Conservation (phyloP, 2,888 invertebrate species). For the Torymus texanus region DNA sequence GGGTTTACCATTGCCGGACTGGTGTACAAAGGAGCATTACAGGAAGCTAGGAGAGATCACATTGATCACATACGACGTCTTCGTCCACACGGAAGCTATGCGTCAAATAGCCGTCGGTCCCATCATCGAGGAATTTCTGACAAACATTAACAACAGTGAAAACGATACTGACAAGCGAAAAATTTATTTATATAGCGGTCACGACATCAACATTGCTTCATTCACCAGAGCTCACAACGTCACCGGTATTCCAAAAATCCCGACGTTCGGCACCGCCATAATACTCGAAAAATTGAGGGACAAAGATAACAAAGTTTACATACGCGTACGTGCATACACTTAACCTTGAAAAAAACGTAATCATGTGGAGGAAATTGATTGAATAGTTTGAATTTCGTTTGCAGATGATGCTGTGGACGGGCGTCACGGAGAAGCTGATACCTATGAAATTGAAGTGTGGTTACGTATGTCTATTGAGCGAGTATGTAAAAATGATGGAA, state of each 20-base stretch:
- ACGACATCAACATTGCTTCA: constrained; percentile 9
- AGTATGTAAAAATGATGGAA: no score
- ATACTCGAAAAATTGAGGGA: constrained; percentile 10
- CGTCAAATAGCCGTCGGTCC: not conserved
- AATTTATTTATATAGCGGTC: constrained; percentile 15
- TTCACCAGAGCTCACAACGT: constrained; percentile 7
- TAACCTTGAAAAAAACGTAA: no score
- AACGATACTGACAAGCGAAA: not conserved
- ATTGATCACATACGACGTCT: not conserved
- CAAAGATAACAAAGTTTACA: not conserved
- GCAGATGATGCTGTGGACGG: no score
- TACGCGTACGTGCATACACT: not conserved
- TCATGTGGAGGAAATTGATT: no score
- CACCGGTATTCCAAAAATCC: not conserved
- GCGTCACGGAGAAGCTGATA: no score
- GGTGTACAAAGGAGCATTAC: constrained; percentile 5
- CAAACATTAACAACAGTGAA: not conserved
- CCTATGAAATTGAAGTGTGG: no score
- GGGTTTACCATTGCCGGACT: constrained; percentile 5
- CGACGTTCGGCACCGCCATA: constrained; percentile 14
- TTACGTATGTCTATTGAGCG: no score
- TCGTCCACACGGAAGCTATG: not conserved
- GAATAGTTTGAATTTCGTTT: no score
- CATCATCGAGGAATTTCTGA: not conserved
- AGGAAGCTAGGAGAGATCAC: not conserved